Evolutionary conservation across 2,113 vertebrate species (phyloP), one percentile per base, ranked within the genome.

Genomic region (Arizona elegans): DNA sequence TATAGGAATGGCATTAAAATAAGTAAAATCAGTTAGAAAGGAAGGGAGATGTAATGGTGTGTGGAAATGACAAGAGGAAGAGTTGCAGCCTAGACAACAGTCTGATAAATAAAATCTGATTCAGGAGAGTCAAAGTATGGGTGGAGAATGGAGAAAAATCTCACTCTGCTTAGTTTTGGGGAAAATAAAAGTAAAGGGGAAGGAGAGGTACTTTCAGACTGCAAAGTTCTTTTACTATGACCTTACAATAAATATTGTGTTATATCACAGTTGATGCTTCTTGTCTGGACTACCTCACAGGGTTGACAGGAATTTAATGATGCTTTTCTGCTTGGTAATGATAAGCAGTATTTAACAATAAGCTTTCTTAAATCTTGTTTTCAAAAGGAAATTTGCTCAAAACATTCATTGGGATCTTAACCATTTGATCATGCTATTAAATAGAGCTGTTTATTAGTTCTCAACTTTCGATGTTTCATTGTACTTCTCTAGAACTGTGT

Each of bases 351-450:
- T 94, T 93, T 91, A 91, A 91, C 91, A 92, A 11, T 92, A 56
- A 7, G 55, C 0, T 3, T 92, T 1, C 19, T 86, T 7, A 21
- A 88, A n/a, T 13, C 91, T 93, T 91, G 23, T 3, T 86, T 86
- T 95, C 94, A 23, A 86, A 8, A 92, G 92, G 89, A 59, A 23
- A 81, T 91, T 55, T 92, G 8, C 26, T 93, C 23, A 94, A 94
- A 94, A 54, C 90, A 0, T 0, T 87, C 91, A 70, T 9, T 93
- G 23, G 86, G 9, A 38, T 92, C 85, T 91, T 92, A 94, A 94
- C 93, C 93, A 94, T 90, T 88, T 55, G 15, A 87, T 55, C 89
- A 29, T 10, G 75, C 29, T 88, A 92, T 93, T 93, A 90, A 10
- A 7, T 91, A 92, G 53, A 58, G 19, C 70, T 55, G 52, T 26